phyloP scores from a whole-genome alignment of 2,113 vertebrate species.

The Cercopithecus mona region DNA sequence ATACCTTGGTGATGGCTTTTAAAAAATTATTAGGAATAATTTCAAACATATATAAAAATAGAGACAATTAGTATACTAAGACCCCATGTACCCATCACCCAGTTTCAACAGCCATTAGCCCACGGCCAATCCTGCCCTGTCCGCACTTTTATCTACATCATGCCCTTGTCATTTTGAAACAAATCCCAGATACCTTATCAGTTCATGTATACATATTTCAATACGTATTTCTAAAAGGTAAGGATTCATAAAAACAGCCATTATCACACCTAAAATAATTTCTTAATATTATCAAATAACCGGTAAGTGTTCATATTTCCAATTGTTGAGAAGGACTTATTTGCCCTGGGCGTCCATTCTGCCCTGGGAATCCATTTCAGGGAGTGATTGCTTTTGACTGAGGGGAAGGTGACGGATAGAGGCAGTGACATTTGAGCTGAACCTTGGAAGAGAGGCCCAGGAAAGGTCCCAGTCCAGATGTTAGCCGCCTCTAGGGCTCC shows the following conservation, averaged over 20 bases:
- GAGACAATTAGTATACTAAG: background rate
- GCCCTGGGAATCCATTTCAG: background rate
- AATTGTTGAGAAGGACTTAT: background rate
- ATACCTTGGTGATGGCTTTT: background rate
- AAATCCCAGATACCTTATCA: conserved; percentile 2
- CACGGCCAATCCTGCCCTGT: background rate
- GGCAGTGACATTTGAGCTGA: conserved; percentile 51
- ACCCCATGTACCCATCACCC: background rate
- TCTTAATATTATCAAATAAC: background rate
- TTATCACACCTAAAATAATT: background rate
- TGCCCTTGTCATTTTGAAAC: conserved; percentile 44
- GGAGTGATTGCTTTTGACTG: background rate
- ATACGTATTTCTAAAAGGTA: background rate
- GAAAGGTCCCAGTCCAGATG: background rate
- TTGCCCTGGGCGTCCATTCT: background rate
- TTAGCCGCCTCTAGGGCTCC: background rate
- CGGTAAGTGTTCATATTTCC: conserved; percentile 20
- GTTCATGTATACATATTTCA: conserved; percentile 17
- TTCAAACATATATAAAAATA: background rate
- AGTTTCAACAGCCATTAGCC: background rate
- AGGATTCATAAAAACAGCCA: background rate
- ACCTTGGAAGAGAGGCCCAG: conserved; percentile 36
- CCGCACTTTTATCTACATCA: background rate
- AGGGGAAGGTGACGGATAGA: conserved; percentile 26
- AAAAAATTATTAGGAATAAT: background rate